Conservation (phyloP, 2,113 vertebrate genomes). For the Psophia crepitans region DNA sequence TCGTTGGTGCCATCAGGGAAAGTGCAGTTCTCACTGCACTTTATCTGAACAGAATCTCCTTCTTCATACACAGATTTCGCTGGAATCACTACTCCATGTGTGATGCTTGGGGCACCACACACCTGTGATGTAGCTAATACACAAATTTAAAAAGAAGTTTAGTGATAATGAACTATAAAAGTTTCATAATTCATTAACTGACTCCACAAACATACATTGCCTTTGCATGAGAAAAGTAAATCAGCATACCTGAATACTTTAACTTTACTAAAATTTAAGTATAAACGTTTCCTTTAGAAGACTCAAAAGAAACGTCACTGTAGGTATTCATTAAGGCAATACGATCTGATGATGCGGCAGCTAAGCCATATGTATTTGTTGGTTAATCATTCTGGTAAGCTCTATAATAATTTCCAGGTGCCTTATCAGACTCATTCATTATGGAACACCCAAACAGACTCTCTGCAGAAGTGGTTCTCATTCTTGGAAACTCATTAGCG, state of each 20-base stretch:
- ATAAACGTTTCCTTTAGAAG: not conserved
- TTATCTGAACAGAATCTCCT: not conserved
- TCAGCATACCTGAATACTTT: not conserved
- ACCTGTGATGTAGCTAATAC: accelerated
- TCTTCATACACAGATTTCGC: accelerated
- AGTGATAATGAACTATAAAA: not conserved
- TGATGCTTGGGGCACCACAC: not conserved
- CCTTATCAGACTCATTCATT: not conserved
- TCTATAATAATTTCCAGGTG: not conserved
- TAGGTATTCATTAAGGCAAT: not conserved
- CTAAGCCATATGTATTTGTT: not conserved
- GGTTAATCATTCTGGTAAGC: not conserved
- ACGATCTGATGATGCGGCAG: not conserved
- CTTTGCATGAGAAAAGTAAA: not conserved
- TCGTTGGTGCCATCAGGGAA: not conserved
- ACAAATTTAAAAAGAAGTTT: not conserved
- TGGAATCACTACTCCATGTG: not conserved
- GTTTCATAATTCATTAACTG: not conserved
- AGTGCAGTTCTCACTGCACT: not conserved
- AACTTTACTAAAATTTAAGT: not conserved
- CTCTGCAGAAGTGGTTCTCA: not conserved
- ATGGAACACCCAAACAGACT: not conserved
- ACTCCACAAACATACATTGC: not conserved
- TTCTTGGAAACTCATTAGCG: not conserved
- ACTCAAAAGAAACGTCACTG: not conserved